phyloP scores from a whole-genome alignment of 64 coral and sea anemone genomes.

The Anthopleura sola region DNA sequence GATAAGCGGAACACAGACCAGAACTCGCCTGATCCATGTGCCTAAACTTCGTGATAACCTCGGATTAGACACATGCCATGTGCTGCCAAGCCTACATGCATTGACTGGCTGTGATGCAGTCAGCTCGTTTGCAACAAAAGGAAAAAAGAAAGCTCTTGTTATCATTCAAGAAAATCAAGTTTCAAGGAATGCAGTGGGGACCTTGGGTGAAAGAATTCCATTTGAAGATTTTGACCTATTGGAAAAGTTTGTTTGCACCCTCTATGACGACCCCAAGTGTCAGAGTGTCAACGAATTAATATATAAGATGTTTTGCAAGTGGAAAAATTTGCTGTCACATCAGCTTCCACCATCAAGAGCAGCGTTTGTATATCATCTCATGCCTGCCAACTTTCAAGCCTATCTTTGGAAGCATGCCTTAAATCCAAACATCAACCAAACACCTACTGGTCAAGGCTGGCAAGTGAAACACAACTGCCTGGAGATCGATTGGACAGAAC shows the following conservation, averaged over 20 bases:
- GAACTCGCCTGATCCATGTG: conserved; percentile 11
- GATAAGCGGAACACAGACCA: conserved; percentile 28
- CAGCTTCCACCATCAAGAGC: too few species aligned
- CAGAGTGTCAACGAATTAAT: too few species aligned
- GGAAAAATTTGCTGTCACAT: too few species aligned
- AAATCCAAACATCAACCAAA: too few species aligned
- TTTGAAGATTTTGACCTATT: not conserved
- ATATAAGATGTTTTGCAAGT: too few species aligned
- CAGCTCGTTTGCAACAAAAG: conserved; percentile 16
- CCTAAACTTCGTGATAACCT: not conserved
- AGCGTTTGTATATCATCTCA: too few species aligned
- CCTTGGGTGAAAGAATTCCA: conserved; percentile 32
- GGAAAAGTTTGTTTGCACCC: conserved; percentile 25
- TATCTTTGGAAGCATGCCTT: too few species aligned
- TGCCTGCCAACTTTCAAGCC: too few species aligned
- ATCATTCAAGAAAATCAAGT: conserved; percentile 50
- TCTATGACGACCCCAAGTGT: conserved; percentile 15
- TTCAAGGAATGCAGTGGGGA: conserved; percentile 8
- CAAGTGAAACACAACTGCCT: conserved; percentile 11
- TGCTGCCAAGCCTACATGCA: conserved; percentile 35
- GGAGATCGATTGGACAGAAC: conserved; percentile 49
- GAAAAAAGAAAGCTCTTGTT: conserved; percentile 1
- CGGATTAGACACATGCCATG: conserved; percentile 3
- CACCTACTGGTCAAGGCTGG: not conserved
- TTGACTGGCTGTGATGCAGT: conserved; percentile 23